Percentiles rank a stretch among this genome's conserved stretches.
phyloP scores from a whole-genome alignment of 2,888 invertebrate genomes.

The Sylvicola cinctus region DNA sequence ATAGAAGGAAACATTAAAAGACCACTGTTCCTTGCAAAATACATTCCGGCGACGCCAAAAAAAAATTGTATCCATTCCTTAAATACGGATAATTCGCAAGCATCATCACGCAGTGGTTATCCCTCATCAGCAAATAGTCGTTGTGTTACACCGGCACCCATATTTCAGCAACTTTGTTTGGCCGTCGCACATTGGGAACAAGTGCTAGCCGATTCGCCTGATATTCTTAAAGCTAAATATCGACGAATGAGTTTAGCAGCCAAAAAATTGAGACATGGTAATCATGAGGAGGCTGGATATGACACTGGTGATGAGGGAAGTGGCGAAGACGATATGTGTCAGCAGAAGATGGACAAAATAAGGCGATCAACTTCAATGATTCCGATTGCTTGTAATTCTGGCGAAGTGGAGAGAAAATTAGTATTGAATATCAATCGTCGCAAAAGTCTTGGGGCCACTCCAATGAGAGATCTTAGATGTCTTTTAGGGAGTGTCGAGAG shows the following conservation, averaged over 20 bases:
- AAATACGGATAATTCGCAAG: neutral
- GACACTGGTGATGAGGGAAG: conserved; percentile 3
- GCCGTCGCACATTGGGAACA: conserved; percentile 22
- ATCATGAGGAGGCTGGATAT: neutral
- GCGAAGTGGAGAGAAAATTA: too few species aligned
- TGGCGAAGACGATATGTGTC: neutral
- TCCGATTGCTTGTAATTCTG: too few species aligned
- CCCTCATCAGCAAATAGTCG: conserved; percentile 7
- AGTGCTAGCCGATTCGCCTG: conserved; percentile 14
- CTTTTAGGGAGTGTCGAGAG: too few species aligned
- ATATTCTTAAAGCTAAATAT: conserved; percentile 6
- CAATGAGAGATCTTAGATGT: too few species aligned
- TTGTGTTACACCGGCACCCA: conserved; percentile 28
- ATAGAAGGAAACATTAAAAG: neutral
- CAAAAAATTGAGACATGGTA: conserved; percentile 10
- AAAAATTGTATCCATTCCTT: too few species aligned
- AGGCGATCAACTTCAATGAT: too few species aligned
- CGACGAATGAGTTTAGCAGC: conserved; percentile 5
- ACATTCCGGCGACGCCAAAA: conserved; percentile 12
- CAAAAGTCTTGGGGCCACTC: too few species aligned
- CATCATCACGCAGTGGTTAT: neutral
- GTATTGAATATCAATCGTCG: too few species aligned
- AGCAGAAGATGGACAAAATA: too few species aligned
- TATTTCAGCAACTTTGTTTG: conserved; percentile 29
- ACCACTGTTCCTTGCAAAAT: conserved; percentile 8